These are phyloP conservation scores for Wiebesia pumilae DNA, from an alignment of 1,140 invertebrate genomes.

Conservation along the genomic window DNA sequence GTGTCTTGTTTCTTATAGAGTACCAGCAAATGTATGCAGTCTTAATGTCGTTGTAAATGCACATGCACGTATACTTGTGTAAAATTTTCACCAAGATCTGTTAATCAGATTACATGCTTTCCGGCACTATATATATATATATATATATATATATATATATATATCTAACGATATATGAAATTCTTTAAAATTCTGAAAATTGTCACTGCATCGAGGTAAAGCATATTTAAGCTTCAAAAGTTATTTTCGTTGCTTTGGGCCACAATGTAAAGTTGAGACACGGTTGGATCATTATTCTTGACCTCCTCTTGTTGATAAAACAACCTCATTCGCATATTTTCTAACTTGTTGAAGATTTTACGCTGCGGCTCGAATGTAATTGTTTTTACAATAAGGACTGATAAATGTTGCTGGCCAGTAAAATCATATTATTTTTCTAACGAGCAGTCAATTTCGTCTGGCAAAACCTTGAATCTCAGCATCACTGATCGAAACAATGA, in stretches of 20 bases:
- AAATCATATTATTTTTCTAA: too few relatives aligned
- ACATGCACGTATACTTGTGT: background rate
- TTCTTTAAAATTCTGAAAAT: background rate
- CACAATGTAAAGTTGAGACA: conserved; percentile 72
- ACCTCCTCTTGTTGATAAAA: conserved; percentile 20
- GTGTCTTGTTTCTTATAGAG: background rate
- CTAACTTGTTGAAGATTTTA: too few relatives aligned
- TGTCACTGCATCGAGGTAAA: background rate
- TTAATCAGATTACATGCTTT: background rate
- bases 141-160: too few relatives aligned
- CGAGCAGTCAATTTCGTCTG: too few relatives aligned
- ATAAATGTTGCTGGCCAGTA: too few relatives aligned
- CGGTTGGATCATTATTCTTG: conserved; percentile 70
- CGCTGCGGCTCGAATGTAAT: too few relatives aligned
- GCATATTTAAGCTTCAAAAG: background rate
- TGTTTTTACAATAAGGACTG: too few relatives aligned
- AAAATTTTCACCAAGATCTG: background rate
- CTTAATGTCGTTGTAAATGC: background rate
- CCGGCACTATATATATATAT: background rate
- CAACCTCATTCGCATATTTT: background rate
- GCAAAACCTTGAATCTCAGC: too few relatives aligned
- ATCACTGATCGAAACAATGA: too few relatives aligned
- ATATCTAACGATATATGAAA: too few relatives aligned
- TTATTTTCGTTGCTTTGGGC: conserved; percentile 50
- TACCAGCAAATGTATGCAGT: background rate